A percentile compares a stretch with the other conserved stretches of the same genome.
Conservation (phyloP, 2,113 vertebrate species). For the Sclerurus mexicanus region DNA sequence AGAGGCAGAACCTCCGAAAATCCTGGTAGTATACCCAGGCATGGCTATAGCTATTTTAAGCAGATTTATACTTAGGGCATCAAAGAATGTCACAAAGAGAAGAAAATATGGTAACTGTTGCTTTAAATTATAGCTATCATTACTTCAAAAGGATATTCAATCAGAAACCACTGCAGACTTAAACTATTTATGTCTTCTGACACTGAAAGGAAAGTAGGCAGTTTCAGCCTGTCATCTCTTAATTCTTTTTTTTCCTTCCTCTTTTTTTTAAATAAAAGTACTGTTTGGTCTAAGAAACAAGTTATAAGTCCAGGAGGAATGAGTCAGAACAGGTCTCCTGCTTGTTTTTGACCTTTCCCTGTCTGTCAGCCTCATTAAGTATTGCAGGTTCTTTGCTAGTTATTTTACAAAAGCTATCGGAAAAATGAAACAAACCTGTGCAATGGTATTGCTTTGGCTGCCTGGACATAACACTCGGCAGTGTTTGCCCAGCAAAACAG, state of each 20-base stretch:
- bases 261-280: not conserved
- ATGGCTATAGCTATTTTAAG: constrained; percentile 74
- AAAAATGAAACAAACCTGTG: not conserved
- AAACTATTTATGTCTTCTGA: constrained; percentile 77
- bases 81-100: constrained; percentile 75
- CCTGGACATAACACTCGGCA: not conserved
- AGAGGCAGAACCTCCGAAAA: constrained; percentile 69
- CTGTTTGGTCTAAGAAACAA: constrained; percentile 45
- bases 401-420: constrained; percentile 20
- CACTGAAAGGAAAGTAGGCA: constrained; percentile 72
- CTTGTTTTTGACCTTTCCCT: not conserved
- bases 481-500: not conserved
- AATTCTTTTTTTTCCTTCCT: not conserved
- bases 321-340: constrained; percentile 32
- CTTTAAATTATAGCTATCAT: constrained; percentile 86
- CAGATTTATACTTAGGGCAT: constrained; percentile 79
- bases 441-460: not conserved
- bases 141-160: constrained; percentile 84
- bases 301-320: constrained; percentile 33
- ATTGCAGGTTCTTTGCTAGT: not conserved
- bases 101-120: constrained; percentile 84
- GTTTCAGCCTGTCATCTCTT: constrained; percentile 71
- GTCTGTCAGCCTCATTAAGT: constrained; percentile 29
- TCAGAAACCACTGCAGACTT: constrained; percentile 76
- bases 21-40: constrained; percentile 62